These are phyloP conservation scores for Anthonomus grandis DNA, from an alignment of 1,140 invertebrate species.

Conservation along the genomic window DNA sequence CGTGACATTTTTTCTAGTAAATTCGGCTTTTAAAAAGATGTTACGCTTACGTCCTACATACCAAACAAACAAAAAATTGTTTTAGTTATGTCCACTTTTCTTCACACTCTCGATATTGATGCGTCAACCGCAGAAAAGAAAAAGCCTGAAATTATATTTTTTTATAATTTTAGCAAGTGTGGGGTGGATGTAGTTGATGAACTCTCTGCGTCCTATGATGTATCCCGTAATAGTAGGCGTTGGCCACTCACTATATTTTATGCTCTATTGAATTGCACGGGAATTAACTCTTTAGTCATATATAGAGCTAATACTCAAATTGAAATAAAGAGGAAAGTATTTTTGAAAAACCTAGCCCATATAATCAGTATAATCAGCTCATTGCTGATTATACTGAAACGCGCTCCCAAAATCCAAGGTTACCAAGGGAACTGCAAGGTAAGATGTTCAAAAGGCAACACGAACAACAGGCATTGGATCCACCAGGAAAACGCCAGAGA, in stretches of 20 bases:
- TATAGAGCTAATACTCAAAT: neutral
- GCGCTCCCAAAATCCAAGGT: neutral
- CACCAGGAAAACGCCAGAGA: neutral
- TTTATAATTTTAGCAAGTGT: conserved; percentile 15
- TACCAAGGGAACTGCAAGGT: too few species aligned
- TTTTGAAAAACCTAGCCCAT: conserved; percentile 5
- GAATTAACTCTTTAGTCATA: too few species aligned
- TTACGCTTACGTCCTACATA: conserved; percentile 38
- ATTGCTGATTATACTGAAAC: neutral
- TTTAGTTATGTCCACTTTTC: conserved; percentile 39
- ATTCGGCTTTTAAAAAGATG: conserved; percentile 35
- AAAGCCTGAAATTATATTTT: conserved; percentile 16
- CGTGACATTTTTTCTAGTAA: conserved; percentile 16
- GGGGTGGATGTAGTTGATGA: conserved; percentile 15
- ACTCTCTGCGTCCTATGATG: conserved; percentile 4
- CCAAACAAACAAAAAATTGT: conserved; percentile 40
- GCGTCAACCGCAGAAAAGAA: neutral
- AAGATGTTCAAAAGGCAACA: neutral
- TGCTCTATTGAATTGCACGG: too few species aligned
- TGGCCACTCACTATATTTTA: conserved; percentile 20
- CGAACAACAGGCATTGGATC: neutral
- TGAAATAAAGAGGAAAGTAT: neutral
- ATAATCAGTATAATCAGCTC: too few species aligned
- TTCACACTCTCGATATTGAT: conserved; percentile 24
- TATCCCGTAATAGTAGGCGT: conserved; percentile 5